Conservation (phyloP, 2,797 vertebrate species). For the Chaetophractus vellerosus region DNA sequence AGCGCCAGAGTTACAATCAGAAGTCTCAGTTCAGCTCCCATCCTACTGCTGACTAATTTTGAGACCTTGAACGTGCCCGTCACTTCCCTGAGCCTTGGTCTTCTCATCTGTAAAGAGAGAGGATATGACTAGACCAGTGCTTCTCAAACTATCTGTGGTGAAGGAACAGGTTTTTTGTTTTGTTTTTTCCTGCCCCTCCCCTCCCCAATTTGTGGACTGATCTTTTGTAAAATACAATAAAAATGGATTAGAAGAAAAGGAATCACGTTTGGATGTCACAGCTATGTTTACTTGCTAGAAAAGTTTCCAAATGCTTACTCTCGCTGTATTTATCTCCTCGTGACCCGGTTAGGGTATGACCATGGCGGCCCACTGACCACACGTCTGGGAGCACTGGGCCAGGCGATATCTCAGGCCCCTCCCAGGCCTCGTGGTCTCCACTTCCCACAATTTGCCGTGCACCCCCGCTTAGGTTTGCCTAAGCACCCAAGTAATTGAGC, state of each 20-base stretch:
- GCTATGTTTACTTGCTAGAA: not conserved
- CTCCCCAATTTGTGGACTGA: not conserved
- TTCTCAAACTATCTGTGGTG: not conserved
- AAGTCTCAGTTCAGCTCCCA: not conserved
- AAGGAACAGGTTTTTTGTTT: not conserved
- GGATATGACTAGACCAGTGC: not conserved
- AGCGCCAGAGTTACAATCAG: not conserved
- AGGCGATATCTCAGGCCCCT: not conserved
- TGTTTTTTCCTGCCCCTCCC: not conserved
- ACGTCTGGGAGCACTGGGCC: not conserved
- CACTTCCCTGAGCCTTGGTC: not conserved
- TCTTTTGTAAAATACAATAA: not conserved
- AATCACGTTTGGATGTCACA: not conserved
- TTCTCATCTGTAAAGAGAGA: not conserved
- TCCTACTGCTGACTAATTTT: not conserved
- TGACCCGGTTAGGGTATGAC: not conserved
- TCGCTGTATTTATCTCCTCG: not conserved
- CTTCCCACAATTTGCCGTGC: not conserved
- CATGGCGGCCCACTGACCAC: accelerated
- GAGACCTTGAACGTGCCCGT: not conserved
- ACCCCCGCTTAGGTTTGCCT: not conserved
- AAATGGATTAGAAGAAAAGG: constrained; percentile 13
- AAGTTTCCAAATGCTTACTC: not conserved
- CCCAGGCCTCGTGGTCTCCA: not conserved
- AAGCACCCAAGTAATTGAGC: not conserved